Conservation (phyloP, 2,113 vertebrate genomes). For the Rynchops niger region DNA sequence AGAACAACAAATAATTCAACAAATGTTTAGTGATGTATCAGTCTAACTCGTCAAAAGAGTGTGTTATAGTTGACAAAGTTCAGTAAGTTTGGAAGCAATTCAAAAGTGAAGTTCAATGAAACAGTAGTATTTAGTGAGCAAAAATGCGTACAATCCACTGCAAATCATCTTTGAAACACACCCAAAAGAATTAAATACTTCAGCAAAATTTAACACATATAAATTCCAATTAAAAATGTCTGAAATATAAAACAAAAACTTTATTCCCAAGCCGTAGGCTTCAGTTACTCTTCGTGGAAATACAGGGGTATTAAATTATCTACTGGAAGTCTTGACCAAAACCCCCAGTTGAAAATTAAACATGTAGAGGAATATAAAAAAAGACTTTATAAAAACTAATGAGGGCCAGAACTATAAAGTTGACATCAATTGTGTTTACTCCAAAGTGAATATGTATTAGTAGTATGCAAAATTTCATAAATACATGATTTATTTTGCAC, state of each 20-base stretch:
- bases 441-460: neutral
- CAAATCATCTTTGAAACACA: neutral
- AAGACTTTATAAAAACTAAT: neutral
- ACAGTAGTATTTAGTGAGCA: neutral
- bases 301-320: neutral
- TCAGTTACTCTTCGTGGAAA: neutral
- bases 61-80: neutral
- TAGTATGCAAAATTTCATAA: neutral
- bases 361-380: neutral
- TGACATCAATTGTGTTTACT: neutral
- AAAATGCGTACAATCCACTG: neutral
- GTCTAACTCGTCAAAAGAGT: neutral
- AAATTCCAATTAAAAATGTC: neutral
- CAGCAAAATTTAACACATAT: neutral
- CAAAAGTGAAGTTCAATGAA: neutral
- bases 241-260: neutral
- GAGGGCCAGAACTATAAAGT: neutral
- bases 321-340: neutral
- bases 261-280: neutral
- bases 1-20: neutral
- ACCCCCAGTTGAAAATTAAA: neutral
- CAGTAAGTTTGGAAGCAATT: neutral
- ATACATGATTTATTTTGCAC: neutral
- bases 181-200: neutral
- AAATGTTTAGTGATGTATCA: neutral